Evolutionary conservation across 2,888 invertebrate genomes (phyloP).

Genomic region (Pristionchus fissidentatus): DNA sequence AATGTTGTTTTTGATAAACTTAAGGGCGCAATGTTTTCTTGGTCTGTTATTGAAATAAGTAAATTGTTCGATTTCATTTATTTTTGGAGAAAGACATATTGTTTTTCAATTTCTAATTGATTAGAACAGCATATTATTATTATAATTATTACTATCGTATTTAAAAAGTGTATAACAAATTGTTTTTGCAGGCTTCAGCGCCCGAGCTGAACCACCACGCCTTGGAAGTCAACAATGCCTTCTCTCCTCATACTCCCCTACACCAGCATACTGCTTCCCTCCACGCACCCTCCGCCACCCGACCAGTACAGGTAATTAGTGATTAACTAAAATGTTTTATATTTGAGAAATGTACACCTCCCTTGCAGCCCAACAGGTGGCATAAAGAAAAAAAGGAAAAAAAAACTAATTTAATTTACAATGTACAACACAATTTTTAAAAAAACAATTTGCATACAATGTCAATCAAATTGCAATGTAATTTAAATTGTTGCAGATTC

Average conservation of each 20-base stretch:
- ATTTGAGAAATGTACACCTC: too few species aligned
- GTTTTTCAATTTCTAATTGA: too few species aligned
- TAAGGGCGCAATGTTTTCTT: too few species aligned
- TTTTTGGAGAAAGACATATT: too few species aligned
- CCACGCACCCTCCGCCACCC: constrained; percentile 4
- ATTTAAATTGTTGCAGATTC: not conserved
- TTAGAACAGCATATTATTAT: too few species aligned
- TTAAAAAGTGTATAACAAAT: too few species aligned
- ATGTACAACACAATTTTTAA: too few species aligned
- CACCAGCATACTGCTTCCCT: constrained; percentile 18
- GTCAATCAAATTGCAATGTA: not conserved
- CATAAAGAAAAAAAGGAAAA: not conserved
- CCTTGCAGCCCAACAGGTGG: too few species aligned
- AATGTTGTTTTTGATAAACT: not conserved
- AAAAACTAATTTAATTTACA: not conserved
- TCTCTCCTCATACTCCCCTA: not conserved
- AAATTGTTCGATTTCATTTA: too few species aligned
- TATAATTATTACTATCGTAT: too few species aligned
- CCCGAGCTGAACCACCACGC: constrained; percentile 28
- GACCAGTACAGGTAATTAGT: constrained; percentile 11
- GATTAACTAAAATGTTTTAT: not conserved
- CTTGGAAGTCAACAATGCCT: not conserved
- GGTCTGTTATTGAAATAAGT: too few species aligned
- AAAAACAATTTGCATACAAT: not conserved
- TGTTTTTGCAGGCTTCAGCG: constrained; percentile 22